Conservation (phyloP, 2,113 vertebrate genomes). For the Conger conger region DNA sequence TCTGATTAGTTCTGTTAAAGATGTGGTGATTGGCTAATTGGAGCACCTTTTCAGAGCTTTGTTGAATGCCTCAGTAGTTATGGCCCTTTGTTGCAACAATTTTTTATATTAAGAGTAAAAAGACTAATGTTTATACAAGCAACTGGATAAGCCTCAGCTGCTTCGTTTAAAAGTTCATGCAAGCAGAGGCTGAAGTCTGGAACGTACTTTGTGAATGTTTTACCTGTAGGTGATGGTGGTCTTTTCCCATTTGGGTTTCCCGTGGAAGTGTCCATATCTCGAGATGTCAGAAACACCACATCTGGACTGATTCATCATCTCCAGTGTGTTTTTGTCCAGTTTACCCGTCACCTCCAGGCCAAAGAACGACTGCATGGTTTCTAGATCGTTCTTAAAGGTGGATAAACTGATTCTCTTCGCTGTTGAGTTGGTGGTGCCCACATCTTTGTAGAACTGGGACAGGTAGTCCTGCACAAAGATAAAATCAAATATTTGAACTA, state of each 20-base stretch:
- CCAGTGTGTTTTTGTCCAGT: conserved; percentile 57
- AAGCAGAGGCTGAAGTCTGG: not conserved
- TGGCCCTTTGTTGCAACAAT: too few species aligned
- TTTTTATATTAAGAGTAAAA: not conserved
- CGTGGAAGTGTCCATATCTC: conserved; percentile 65
- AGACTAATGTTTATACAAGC: too few species aligned
- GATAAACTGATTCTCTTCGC: not conserved
- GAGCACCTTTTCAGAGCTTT: not conserved
- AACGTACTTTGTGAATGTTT: not conserved
- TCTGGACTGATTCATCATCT: conserved; percentile 63
- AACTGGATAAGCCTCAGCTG: not conserved
- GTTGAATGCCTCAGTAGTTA: too few species aligned
- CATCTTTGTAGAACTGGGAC: conserved; percentile 46
- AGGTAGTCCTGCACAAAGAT: conserved; percentile 52
- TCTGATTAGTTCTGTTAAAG: not conserved
- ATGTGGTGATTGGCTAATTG: not conserved
- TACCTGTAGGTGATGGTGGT: conserved; percentile 72
- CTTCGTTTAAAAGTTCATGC: not conserved
- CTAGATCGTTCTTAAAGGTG: conserved; percentile 52
- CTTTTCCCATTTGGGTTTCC: conserved; percentile 68
- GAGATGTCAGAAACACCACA: conserved; percentile 66
- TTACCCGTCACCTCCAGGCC: conserved; percentile 64
- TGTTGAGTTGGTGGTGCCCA: conserved; percentile 27
- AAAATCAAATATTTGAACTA: not conserved
- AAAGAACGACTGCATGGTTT: conserved; percentile 69